Percentiles rank a stretch among this genome's conserved stretches.
Evolutionary conservation across 2,797 vertebrate genomes (phyloP).

Genomic region (Hirundo rustica): DNA sequence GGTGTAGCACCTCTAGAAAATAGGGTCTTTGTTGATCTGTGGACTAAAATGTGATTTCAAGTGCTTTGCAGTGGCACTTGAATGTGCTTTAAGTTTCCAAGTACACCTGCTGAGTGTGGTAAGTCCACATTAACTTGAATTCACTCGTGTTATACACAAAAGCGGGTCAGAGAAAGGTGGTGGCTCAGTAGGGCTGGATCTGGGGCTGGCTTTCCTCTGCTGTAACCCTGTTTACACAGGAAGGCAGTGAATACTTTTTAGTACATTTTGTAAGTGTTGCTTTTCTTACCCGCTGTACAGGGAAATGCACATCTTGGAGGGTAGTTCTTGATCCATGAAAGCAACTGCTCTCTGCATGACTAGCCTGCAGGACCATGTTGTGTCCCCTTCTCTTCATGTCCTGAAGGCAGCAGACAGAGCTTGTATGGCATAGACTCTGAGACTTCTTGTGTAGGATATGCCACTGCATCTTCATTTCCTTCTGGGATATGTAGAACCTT

Average conservation of each 20-base stretch:
- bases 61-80: background rate
- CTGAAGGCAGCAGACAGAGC: background rate
- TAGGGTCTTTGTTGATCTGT: background rate
- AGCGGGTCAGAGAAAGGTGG: background rate
- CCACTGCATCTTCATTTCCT: background rate
- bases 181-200: background rate
- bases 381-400: background rate
- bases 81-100: background rate
- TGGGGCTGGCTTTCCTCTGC: background rate
- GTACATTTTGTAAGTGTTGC: background rate
- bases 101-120: accelerated
- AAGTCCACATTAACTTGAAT: background rate
- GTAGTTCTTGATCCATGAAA: background rate
- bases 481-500: background rate
- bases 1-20: background rate
- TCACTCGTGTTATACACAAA: background rate
- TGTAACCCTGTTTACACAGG: background rate
- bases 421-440: accelerated
- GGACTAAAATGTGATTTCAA: background rate
- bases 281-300: background rate
- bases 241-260: background rate
- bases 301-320: background rate
- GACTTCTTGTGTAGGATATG: background rate
- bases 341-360: background rate
- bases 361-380: background rate